Conservation (phyloP, 2,888 invertebrate species). For the Neuroscelio doddi region DNA sequence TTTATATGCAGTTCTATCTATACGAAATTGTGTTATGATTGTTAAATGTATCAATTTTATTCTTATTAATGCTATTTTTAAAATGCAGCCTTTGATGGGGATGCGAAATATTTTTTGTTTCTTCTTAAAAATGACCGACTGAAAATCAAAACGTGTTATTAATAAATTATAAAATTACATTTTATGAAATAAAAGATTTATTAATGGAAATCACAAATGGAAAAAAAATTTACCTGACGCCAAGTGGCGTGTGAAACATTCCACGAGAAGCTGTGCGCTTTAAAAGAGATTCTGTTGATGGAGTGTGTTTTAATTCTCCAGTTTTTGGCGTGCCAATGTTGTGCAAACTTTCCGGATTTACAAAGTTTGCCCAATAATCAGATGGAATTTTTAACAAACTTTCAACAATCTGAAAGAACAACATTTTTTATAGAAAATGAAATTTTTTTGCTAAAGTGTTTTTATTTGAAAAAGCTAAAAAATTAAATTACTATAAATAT, state of each 20-base stretch:
- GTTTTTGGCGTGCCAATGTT: conserved; percentile 62
- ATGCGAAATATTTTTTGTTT: conserved; percentile 69
- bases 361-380: conserved; percentile 85
- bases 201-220: not conserved
- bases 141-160: no score
- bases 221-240: conserved; percentile 57
- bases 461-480: no score
- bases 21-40: no score
- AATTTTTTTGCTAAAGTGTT: no score
- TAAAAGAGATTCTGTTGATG: conserved; percentile 68
- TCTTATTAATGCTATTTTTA: conserved; percentile 16
- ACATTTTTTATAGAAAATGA: not conserved
- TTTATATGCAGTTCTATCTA: no score
- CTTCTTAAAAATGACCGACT: conserved; percentile 65
- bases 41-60: no score
- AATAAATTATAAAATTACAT: conserved; percentile 37
- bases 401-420: conserved; percentile 77
- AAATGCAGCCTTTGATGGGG: conserved; percentile 59
- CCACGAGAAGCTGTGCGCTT: conserved; percentile 66
- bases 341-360: conserved; percentile 73
- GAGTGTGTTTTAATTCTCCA: conserved; percentile 65
- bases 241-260: conserved; percentile 66
- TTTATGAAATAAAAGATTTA: not conserved
- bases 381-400: conserved; percentile 80
- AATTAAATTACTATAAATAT: not conserved